Evolutionary conservation across 1,140 invertebrate genomes (phyloP).

Genomic region (Nebria ingens): DNA sequence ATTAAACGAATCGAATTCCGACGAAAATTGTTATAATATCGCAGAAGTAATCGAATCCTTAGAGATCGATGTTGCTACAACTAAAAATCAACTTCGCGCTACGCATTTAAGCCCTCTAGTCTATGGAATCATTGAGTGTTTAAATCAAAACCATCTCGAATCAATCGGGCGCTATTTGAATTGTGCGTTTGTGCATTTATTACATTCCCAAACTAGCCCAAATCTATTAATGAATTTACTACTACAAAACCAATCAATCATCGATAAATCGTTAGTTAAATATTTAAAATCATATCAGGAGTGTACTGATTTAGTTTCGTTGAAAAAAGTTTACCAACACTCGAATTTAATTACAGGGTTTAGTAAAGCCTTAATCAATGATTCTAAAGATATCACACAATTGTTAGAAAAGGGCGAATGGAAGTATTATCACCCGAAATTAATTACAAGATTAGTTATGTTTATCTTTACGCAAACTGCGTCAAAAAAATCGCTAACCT

Average conservation of each 20-base stretch:
- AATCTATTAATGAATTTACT: slow-evolving; percentile 2
- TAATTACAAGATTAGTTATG: background rate
- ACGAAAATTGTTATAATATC: background rate
- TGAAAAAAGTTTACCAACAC: slow-evolving; percentile 26
- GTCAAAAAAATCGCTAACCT: background rate
- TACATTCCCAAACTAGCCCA: slow-evolving; percentile 23
- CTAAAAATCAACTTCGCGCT: slow-evolving; percentile 15
- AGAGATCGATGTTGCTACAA: background rate
- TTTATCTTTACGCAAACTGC: background rate
- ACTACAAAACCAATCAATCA: background rate
- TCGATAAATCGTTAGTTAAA: background rate
- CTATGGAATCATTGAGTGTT: slow-evolving; percentile 20
- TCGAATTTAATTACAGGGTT: slow-evolving; percentile 16
- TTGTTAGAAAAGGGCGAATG: slow-evolving; percentile 22
- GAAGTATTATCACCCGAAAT: slow-evolving; percentile 11
- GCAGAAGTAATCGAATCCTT: background rate
- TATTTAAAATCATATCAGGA: background rate
- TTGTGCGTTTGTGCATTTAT: slow-evolving; percentile 24
- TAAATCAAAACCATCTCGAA: slow-evolving; percentile 13
- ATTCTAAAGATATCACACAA: slow-evolving; percentile 11
- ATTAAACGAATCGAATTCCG: background rate
- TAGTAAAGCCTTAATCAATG: slow-evolving; percentile 25
- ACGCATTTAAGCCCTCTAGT: slow-evolving; percentile 21
- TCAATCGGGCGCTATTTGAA: slow-evolving; percentile 22
- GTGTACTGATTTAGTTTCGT: background rate